Percentiles rank a stretch among this genome's conserved stretches.
These are phyloP conservation scores for Indicator maculatus DNA, from an alignment of 2,113 vertebrate genomes.

Conservation along the genomic window DNA sequence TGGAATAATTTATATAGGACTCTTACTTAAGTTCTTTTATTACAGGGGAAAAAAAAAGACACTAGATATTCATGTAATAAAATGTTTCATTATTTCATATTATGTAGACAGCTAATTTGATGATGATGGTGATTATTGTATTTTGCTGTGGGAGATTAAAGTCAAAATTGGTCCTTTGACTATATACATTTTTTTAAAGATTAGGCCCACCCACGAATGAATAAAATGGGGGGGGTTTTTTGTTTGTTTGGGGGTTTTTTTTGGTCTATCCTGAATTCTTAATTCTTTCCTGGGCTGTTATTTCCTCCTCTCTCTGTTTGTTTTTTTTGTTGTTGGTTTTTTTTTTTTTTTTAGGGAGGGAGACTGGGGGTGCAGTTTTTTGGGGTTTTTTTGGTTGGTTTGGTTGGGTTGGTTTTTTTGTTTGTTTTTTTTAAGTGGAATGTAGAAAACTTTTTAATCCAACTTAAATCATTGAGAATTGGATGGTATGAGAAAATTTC, in stretches of 20 bases:
- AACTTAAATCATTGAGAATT: neutral
- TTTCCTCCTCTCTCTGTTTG: neutral
- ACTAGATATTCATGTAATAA: neutral
- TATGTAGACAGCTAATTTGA: neutral
- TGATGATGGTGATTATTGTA: neutral
- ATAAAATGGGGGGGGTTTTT: too few species aligned
- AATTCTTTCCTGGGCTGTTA: neutral
- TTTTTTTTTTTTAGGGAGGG: neutral
- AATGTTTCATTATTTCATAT: constrained; percentile 11
- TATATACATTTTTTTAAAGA: neutral
- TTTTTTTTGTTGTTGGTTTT: too few species aligned
- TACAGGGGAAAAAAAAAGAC: neutral
- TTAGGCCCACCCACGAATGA: neutral
- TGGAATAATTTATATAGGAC: neutral
- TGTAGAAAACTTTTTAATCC: neutral
- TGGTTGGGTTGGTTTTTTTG: too few species aligned
- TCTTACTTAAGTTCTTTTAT: neutral
- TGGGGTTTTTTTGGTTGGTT: neutral
- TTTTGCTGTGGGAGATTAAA: constrained; percentile 1
- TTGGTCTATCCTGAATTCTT: neutral
- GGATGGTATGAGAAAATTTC: neutral
- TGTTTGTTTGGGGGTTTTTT: neutral
- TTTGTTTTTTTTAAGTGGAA: neutral
- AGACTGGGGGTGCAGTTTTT: too few species aligned
- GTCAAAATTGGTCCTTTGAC: neutral